Evolutionary conservation across 2,888 invertebrate species (phyloP).

Genomic region (Clanis bilineata): DNA sequence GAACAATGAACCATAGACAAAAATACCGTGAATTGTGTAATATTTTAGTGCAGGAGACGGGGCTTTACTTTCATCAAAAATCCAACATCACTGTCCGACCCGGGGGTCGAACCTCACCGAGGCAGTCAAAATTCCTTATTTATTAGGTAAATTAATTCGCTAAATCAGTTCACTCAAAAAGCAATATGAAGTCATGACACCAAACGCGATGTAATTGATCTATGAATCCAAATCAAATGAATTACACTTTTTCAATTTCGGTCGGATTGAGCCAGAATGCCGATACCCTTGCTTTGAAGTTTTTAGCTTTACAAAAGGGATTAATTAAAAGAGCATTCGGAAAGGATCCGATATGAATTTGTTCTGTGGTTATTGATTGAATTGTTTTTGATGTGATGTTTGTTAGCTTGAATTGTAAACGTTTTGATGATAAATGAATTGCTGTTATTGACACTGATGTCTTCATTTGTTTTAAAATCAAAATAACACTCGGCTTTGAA

Average conservation of each 20-base stretch:
- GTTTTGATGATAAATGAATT: not conserved
- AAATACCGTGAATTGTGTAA: too few relatives aligned
- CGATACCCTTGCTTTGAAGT: slow-evolving; percentile 53
- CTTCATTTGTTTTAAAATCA: not conserved
- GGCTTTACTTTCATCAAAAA: too few relatives aligned
- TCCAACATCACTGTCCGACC: too few relatives aligned
- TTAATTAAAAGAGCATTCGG: slow-evolving; percentile 55
- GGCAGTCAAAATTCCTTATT: not conserved
- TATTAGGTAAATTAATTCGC: not conserved
- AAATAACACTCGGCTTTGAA: too few relatives aligned
- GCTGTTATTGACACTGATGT: not conserved
- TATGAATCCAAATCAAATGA: slow-evolving; percentile 27
- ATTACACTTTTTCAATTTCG: slow-evolving; percentile 40
- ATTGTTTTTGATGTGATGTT: not conserved
- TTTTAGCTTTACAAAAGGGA: slow-evolving; percentile 50
- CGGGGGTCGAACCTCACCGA: too few relatives aligned
- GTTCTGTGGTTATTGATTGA: slow-evolving; percentile 19
- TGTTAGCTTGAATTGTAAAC: not conserved
- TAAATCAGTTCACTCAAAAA: not conserved
- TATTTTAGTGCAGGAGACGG: too few relatives aligned
- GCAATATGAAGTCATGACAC: not conserved
- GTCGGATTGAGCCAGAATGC: slow-evolving; percentile 38
- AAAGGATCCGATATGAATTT: slow-evolving; percentile 47
- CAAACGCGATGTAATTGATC: slow-evolving; percentile 23
- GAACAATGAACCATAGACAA: too few relatives aligned